Evolutionary conservation across 2,113 vertebrate genomes (phyloP), one percentile per base, ranked within the genome.

Genomic region (Calidris pygmaea): DNA sequence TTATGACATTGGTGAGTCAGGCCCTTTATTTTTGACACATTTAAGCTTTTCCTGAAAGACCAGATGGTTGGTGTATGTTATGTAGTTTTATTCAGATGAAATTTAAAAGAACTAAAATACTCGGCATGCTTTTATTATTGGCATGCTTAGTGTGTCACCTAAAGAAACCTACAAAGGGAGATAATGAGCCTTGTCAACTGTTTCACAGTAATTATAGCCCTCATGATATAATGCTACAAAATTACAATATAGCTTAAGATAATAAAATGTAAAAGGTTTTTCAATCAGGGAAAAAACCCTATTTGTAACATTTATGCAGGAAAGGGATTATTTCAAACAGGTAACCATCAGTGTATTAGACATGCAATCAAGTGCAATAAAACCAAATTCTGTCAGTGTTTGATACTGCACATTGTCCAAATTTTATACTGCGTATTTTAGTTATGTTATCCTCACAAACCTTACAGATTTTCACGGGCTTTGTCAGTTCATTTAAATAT

Each of bases 31-130:
- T 95, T 92, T 95, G 78, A 95, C 84, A 96, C 66, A 88, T 92
- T 93, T 90, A 84, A 95, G 87, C 71, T 93, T 95, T 93, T 96
- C 88, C 95, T 97, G 83, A 88, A 96, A 96, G 86, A 93, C 74
- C 96, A 96, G 89, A 93, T 96, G 96, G 93, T 72, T 94, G 89
- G 68, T 95, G 63, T 78, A 75, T 71, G 92, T 96, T 96, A 90
- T 76, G 58, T 68, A 72, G 83, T 91, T 96, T 96, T 95, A 94
- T 91, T 95, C 91, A 97, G 90, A 92, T 88, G 84, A 93, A 95
- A 93, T 91, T 84, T 93, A 85, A 92, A 86, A 80, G 77, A 92
- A 85, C 84, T 89, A 90, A 96, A 96, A 96, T 83, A 94, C 18
- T 76, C 34, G 3, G 67, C 35, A 55, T 93, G 85, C 68, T 86